Percentiles rank a stretch among this genome's conserved stretches.
Evolutionary conservation across 1,140 invertebrate species (phyloP).

Genomic region (Leptopilina boulardi): DNA sequence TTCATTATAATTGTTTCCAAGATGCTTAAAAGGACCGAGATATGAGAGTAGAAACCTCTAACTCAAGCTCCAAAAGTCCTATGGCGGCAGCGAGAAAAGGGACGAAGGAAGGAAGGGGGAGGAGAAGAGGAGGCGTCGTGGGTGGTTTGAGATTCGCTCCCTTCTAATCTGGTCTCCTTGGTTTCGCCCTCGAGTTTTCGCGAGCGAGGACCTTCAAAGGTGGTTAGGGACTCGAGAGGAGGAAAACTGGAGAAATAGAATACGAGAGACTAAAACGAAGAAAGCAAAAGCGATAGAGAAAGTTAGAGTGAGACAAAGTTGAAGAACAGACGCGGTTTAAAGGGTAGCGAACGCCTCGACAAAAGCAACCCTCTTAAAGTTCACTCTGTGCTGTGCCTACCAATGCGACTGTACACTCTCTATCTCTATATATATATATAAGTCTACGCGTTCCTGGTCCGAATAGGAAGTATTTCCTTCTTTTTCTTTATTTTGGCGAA

Average conservation of each 20-base stretch:
- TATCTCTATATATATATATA: no score
- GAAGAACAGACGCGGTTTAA: slow-evolving; percentile 65
- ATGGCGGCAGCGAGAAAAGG: neutral
- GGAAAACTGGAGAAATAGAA: slow-evolving; percentile 50
- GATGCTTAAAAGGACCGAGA: slow-evolving; percentile 44
- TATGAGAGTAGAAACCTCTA: slow-evolving; percentile 60
- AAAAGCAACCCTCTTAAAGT: slow-evolving; percentile 76
- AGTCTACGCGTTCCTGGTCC: slow-evolving; percentile 44
- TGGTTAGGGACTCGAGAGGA: slow-evolving; percentile 44
- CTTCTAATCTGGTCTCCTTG: slow-evolving; percentile 76
- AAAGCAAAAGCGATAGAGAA: slow-evolving; percentile 38
- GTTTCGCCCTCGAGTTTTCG: slow-evolving; percentile 71
- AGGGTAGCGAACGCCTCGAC: slow-evolving; percentile 73
- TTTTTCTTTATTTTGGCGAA: slow-evolving; percentile 19
- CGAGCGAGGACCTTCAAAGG: slow-evolving; percentile 53
- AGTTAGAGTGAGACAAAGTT: slow-evolving; percentile 38
- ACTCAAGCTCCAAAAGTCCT: slow-evolving; percentile 54
- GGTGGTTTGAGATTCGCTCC: slow-evolving; percentile 62
- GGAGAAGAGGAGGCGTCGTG: slow-evolving; percentile 48
- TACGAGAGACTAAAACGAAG: slow-evolving; percentile 53
- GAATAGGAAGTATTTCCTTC: slow-evolving; percentile 49
- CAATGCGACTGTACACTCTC: slow-evolving; percentile 61
- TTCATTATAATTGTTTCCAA: slow-evolving; percentile 60
- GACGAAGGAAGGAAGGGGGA: neutral
- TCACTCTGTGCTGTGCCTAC: slow-evolving; percentile 67